These are phyloP conservation scores for Eupithecia exiguata DNA, from an alignment of 2,888 invertebrate species.

Conservation along the genomic window DNA sequence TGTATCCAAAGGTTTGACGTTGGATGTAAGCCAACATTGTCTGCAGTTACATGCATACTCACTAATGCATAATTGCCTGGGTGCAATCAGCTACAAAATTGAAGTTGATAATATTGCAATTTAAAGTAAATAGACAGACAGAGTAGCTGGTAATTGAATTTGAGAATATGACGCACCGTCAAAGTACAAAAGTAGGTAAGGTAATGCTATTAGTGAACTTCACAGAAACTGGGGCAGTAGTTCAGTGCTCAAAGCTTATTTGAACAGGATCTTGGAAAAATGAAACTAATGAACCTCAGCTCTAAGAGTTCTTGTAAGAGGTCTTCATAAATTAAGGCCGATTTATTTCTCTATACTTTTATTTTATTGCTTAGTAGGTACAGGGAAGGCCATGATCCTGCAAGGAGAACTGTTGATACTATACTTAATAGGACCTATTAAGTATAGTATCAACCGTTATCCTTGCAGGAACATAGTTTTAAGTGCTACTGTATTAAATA, in stretches of 20 bases:
- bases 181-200: neutral
- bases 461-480: neutral
- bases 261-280: slow-evolving; percentile 3
- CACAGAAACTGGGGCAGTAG: slow-evolving; percentile 6
- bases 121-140: neutral
- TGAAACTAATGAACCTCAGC: neutral
- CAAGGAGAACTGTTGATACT: neutral
- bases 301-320: neutral
- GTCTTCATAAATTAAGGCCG: neutral
- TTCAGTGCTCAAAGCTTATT: slow-evolving; percentile 8
- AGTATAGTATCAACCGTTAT: too few relatives aligned
- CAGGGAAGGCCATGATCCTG: neutral
- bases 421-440: too few relatives aligned
- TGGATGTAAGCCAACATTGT: slow-evolving; percentile 31
- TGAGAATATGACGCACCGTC: neutral
- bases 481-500: neutral
- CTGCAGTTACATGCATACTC: slow-evolving; percentile 24
- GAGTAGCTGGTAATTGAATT: neutral
- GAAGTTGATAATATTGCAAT: slow-evolving; percentile 3
- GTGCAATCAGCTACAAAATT: slow-evolving; percentile 26
- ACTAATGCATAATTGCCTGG: slow-evolving; percentile 26
- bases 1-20: slow-evolving; percentile 26
- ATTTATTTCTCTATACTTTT: neutral
- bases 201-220: slow-evolving; percentile 1
- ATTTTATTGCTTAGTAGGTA: neutral